These are phyloP conservation scores for Sarcoramphus papa DNA, from an alignment of 2,797 vertebrate species.

Conservation along the genomic window DNA sequence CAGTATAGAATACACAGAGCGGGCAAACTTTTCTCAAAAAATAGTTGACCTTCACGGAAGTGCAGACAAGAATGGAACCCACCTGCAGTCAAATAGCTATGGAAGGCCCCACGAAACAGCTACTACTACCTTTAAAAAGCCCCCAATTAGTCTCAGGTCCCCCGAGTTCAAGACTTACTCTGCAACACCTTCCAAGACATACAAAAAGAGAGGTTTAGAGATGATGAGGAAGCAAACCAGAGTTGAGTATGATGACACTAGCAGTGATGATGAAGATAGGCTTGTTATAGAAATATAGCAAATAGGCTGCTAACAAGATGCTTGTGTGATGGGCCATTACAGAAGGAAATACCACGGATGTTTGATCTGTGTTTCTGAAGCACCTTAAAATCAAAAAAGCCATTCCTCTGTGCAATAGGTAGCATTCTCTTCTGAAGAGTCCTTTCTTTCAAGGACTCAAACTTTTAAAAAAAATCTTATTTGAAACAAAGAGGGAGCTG, in stretches of 20 bases:
- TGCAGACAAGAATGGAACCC: background rate
- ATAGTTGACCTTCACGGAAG: background rate
- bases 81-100: background rate
- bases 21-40: background rate
- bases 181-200: background rate
- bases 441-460: background rate
- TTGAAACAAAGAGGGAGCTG: background rate
- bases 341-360: background rate
- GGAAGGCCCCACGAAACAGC: background rate
- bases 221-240: conserved; percentile 72
- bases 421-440: background rate
- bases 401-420: conserved; percentile 17
- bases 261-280: conserved; percentile 80
- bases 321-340: background rate
- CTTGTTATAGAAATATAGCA: conserved; percentile 77
- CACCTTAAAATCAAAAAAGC: conserved; percentile 36
- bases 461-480: background rate
- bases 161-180: background rate
- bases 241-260: conserved; percentile 74
- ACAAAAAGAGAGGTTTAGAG: conserved; percentile 71
- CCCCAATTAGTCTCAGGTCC: background rate
- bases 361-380: background rate
- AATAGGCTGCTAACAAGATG: background rate
- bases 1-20: background rate
- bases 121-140: background rate